Evolutionary conservation across 2,797 vertebrate species (phyloP).

Genomic region (Psittacula derbiana): DNA sequence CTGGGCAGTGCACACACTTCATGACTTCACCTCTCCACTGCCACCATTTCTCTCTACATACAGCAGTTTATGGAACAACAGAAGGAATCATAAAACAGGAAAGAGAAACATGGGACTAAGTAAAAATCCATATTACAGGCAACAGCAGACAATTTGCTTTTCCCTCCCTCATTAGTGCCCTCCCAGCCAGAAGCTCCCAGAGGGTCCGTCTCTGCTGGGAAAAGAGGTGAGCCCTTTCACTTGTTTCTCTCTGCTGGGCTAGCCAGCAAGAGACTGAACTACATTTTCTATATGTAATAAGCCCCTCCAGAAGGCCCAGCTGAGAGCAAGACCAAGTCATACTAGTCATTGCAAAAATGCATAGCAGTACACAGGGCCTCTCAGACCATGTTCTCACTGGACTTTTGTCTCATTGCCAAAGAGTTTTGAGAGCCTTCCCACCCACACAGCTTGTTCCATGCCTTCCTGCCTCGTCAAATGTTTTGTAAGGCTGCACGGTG

Average conservation of each 20-base stretch:
- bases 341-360: background rate
- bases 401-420: background rate
- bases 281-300: background rate
- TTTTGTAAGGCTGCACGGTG: background rate
- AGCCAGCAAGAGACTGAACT: background rate
- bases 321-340: background rate
- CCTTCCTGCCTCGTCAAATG: background rate
- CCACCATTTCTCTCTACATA: background rate
- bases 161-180: background rate
- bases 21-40: background rate
- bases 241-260: background rate
- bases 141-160: background rate
- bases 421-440: background rate
- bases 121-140: background rate
- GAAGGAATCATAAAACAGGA: background rate
- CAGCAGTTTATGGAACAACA: background rate
- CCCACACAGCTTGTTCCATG: background rate
- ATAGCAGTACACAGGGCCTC: background rate
- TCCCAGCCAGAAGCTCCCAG: background rate
- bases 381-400: background rate
- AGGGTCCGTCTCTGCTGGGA: background rate
- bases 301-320: background rate
- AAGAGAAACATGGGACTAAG: background rate
- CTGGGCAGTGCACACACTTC: background rate
- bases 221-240: background rate